These are phyloP conservation scores for Tetramorium bicarinatum DNA, from an alignment of 2,888 invertebrate species.

Conservation along the genomic window DNA sequence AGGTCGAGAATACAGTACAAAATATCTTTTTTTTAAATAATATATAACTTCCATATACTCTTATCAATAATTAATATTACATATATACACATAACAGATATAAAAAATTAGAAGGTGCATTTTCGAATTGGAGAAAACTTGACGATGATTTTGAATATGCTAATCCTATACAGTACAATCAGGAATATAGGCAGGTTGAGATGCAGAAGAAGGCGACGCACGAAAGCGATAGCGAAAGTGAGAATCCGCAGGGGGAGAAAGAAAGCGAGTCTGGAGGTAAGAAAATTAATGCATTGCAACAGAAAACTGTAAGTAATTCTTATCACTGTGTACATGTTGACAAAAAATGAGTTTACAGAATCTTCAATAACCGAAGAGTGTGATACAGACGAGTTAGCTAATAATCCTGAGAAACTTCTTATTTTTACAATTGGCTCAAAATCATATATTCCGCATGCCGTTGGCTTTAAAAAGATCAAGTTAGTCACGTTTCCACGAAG, in stretches of 20 bases:
- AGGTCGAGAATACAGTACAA: conserved; percentile 84
- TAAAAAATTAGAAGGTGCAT: conserved; percentile 83
- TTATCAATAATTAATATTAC: conserved; percentile 27
- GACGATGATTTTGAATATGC: conserved; percentile 87
- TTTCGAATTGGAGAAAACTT: conserved; percentile 85
- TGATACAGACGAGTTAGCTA: conserved; percentile 86
- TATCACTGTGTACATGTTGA: background rate
- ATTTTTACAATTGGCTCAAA: conserved; percentile 94
- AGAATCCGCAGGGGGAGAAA: conserved; percentile 80
- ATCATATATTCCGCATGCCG: conserved; percentile 95
- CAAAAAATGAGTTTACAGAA: conserved; percentile 69
- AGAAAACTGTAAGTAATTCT: conserved; percentile 1
- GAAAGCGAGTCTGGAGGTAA: conserved; percentile 83
- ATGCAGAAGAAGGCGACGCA: conserved; percentile 81
- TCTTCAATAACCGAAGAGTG: conserved; percentile 80
- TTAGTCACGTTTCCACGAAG: conserved; percentile 90
- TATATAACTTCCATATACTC: background rate
- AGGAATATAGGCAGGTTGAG: conserved; percentile 89
- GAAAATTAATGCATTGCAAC: conserved; percentile 20
- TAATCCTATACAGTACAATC: conserved; percentile 89
- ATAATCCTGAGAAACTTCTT: conserved; percentile 90
- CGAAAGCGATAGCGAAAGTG: conserved; percentile 81
- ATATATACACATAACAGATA: conserved; percentile 73
- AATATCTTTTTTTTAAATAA: conserved; percentile 25
- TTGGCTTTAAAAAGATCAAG: conserved; percentile 92